Evolutionary conservation across 2,113 vertebrate species (phyloP).

Genomic region (Grallaria varia): DNA sequence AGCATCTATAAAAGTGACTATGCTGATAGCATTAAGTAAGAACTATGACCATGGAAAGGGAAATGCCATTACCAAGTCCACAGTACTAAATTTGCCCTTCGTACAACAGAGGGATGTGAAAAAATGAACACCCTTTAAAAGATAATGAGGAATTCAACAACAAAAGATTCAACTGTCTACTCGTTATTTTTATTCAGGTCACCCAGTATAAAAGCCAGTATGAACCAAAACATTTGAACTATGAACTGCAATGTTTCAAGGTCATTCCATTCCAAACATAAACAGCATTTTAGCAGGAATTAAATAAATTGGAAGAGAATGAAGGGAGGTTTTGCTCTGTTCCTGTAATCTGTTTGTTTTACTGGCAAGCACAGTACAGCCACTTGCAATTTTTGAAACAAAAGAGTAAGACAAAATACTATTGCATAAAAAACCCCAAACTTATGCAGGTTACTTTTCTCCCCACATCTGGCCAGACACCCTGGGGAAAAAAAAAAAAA

Average conservation of each 20-base stretch:
- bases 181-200: not conserved
- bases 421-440: not conserved
- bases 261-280: not conserved
- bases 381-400: not conserved
- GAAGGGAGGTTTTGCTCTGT: not conserved
- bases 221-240: not conserved
- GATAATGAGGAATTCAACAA: not conserved
- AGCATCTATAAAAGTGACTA: not conserved
- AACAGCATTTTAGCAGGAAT: slow-evolving; percentile 10
- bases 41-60: not conserved
- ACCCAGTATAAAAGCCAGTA: not conserved
- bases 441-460: not conserved
- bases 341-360: not conserved
- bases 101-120: not conserved
- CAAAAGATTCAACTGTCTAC: not conserved
- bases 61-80: not conserved
- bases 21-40: not conserved
- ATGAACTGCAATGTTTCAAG: slow-evolving; percentile 1
- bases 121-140: not conserved
- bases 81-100: not conserved
- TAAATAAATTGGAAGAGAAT: slow-evolving; percentile 1
- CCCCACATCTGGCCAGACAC: not conserved
- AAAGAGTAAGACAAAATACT: not conserved
- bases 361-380: not conserved
- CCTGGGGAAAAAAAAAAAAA: not conserved